These are phyloP conservation scores for Cepaea hortensis DNA, from an alignment of 2,888 invertebrate genomes.

Conservation along the genomic window DNA sequence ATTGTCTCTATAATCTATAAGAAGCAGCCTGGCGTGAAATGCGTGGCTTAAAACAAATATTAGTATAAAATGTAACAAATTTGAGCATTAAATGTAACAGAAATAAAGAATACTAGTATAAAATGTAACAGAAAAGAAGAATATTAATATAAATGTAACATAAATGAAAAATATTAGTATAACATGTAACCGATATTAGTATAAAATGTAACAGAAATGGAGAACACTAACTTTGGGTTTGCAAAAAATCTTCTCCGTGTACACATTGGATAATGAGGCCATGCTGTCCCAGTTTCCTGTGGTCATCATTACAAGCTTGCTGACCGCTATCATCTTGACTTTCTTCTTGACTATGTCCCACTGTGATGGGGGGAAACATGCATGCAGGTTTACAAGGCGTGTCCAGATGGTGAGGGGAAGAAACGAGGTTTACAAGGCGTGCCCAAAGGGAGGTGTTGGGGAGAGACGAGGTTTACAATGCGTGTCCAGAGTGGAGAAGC, in stretches of 20 bases:
- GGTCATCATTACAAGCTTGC: conserved; percentile 66
- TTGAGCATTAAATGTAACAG: too few relatives aligned
- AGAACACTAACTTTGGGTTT: conserved; percentile 60
- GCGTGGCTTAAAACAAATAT: too few relatives aligned
- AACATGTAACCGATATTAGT: too few relatives aligned
- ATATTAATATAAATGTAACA: neutral
- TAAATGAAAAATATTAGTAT: neutral
- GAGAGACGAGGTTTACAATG: too few relatives aligned
- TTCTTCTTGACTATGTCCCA: conserved; percentile 74
- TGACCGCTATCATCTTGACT: conserved; percentile 67
- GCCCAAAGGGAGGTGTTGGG: neutral
- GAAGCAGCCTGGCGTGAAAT: too few relatives aligned
- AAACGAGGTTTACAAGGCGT: neutral
- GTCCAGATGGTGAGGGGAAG: too few relatives aligned
- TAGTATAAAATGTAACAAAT: too few relatives aligned
- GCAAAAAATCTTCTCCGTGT: conserved; percentile 69
- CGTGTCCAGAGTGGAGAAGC: too few relatives aligned
- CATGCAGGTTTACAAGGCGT: too few relatives aligned
- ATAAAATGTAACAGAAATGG: too few relatives aligned
- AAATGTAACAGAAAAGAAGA: neutral
- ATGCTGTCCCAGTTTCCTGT: conserved; percentile 74
- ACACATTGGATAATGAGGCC: conserved; percentile 73
- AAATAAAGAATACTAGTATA: neutral
- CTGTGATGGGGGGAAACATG: conserved; percentile 52
- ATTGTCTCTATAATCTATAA: too few relatives aligned